phyloP scores from a whole-genome alignment of 1,140 invertebrate species.

The Calephelis nemesis region DNA sequence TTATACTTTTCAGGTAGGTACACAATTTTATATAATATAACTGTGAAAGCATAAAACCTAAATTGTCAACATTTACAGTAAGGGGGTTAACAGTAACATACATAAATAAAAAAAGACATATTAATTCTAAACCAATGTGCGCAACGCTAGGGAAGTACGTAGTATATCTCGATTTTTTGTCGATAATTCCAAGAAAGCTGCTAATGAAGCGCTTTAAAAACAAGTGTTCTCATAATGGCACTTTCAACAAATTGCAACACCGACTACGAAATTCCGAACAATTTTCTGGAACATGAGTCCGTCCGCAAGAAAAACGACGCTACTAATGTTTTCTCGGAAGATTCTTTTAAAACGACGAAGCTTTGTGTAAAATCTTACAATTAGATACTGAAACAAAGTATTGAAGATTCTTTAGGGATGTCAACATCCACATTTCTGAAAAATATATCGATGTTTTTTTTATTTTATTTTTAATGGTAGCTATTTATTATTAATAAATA shows the following conservation, averaged over 20 bases:
- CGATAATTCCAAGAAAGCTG: constrained; percentile 18
- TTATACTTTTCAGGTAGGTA: too few species aligned
- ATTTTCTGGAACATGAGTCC: constrained; percentile 25
- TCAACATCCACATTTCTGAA: not conserved
- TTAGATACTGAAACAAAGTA: not conserved
- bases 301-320: constrained; percentile 28
- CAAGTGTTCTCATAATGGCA: constrained; percentile 28
- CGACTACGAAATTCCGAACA: constrained; percentile 28
- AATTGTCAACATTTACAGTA: too few species aligned
- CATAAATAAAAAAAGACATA: not conserved
- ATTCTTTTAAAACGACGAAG: constrained; percentile 8
- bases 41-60: too few species aligned
- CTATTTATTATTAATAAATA: too few species aligned
- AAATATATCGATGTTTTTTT: not conserved
- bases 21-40: too few species aligned
- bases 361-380: not conserved
- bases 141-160: not conserved
- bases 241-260: constrained; percentile 37
- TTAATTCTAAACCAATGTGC: not conserved
- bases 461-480: too few species aligned
- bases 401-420: not conserved
- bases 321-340: constrained; percentile 22
- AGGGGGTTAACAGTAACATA: too few species aligned
- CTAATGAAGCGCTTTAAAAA: constrained; percentile 29
- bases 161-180: constrained; percentile 9